Evolutionary conservation across 92 coral and sea anemone genomes (phyloP).

Genomic region (Zoanthus gigantus): DNA sequence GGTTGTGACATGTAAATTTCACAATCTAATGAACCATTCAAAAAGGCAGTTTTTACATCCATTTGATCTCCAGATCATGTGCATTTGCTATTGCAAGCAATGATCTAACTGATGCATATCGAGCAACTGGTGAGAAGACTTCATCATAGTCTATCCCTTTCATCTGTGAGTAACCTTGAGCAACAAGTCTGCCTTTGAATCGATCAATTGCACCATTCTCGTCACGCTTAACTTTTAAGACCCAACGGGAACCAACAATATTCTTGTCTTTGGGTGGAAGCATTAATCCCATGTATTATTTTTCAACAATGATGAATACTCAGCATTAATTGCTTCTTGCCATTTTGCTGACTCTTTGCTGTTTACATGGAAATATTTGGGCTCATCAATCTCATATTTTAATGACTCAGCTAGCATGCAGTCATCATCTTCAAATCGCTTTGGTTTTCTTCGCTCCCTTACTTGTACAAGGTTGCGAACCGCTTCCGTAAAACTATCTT

Average conservation of each 20-base stretch:
- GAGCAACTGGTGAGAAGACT: slow-evolving; percentile 65
- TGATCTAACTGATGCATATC: slow-evolving; percentile 58
- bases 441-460: slow-evolving; percentile 63
- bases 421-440: slow-evolving; percentile 51
- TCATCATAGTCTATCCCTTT: slow-evolving; percentile 50
- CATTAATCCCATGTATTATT: slow-evolving; percentile 57
- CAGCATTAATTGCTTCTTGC: slow-evolving; percentile 52
- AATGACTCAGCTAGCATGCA: slow-evolving; percentile 18
- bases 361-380: slow-evolving; percentile 21
- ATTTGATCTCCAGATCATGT: slow-evolving; percentile 68
- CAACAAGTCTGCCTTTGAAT: slow-evolving; percentile 61
- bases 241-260: slow-evolving; percentile 60
- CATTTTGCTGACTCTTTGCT: slow-evolving; percentile 37
- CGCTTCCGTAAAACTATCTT: slow-evolving; percentile 57
- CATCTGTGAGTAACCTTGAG: slow-evolving; percentile 45
- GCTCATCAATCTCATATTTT: slow-evolving; percentile 15
- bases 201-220: slow-evolving; percentile 60
- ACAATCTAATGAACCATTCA: slow-evolving; percentile 67
- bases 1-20: slow-evolving; percentile 76
- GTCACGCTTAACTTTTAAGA: slow-evolving; percentile 57
- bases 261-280: slow-evolving; percentile 60
- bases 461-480: slow-evolving; percentile 53
- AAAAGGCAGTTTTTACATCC: slow-evolving; percentile 74
- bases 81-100: slow-evolving; percentile 73
- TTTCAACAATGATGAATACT: slow-evolving; percentile 36